Conservation (phyloP, 2,113 vertebrate species). For the Burhinus oedicnemus region DNA sequence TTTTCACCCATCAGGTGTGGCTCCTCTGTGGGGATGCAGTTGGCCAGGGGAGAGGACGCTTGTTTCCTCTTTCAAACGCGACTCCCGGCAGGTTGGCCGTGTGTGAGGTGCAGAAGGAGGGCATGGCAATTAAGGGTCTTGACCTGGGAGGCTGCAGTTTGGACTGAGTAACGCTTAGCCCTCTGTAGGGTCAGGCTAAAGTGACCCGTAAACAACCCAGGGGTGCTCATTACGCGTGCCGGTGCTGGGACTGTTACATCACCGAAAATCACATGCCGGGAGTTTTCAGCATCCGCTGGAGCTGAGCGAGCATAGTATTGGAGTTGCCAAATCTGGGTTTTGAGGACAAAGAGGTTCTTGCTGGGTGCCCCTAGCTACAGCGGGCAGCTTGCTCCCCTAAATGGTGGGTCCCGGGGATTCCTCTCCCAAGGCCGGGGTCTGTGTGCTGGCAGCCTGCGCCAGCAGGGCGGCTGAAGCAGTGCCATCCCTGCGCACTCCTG, state of each 20-base stretch:
- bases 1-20: not conserved
- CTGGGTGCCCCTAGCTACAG: not conserved
- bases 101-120: not conserved
- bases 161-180: not conserved
- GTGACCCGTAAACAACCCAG: not conserved
- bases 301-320: fast-evolving
- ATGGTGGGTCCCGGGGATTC: not conserved
- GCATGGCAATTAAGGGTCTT: conserved; percentile 30
- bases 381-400: not conserved
- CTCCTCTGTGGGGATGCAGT: not conserved
- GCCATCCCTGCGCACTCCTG: not conserved
- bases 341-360: not conserved
- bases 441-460: fast-evolving
- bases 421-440: not conserved
- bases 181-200: not conserved
- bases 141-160: not conserved
- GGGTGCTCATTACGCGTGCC: not conserved
- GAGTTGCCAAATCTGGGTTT: not conserved
- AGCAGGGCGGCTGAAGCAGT: not conserved
- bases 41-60: not conserved
- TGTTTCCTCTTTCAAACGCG: not conserved
- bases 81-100: fast-evolving
- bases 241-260: not conserved
- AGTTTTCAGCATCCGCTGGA: not conserved
- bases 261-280: fast-evolving